phyloP scores from a whole-genome alignment of 1,140 invertebrate species.

The Acarapis woodi region DNA sequence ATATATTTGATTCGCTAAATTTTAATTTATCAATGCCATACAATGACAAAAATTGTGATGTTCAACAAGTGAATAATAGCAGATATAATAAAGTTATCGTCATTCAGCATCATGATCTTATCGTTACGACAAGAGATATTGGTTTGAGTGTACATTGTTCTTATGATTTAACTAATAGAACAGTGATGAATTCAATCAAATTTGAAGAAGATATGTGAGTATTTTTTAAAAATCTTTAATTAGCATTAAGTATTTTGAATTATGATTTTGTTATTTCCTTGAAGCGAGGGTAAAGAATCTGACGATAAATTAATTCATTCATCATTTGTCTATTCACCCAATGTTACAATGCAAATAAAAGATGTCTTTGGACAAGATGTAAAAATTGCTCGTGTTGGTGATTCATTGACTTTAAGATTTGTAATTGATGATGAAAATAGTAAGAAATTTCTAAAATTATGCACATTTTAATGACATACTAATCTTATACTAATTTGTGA shows the following conservation, averaged over 20 bases:
- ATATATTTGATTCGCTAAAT: slow-evolving; percentile 18
- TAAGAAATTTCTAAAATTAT: too few species aligned
- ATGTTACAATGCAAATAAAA: slow-evolving; percentile 70
- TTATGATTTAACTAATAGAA: slow-evolving; percentile 72
- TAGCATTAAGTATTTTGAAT: too few species aligned
- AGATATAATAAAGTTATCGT: slow-evolving; percentile 61
- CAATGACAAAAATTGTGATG: slow-evolving; percentile 14
- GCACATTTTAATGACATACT: slow-evolving; percentile 3
- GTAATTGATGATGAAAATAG: slow-evolving; percentile 56
- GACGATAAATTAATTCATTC: slow-evolving; percentile 16
- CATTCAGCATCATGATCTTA: slow-evolving; percentile 76
- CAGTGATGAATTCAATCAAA: slow-evolving; percentile 27
- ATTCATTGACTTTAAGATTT: slow-evolving; percentile 53
- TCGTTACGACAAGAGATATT: slow-evolving; percentile 70
- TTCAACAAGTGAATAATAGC: slow-evolving; percentile 12
- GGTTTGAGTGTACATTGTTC: slow-evolving; percentile 69
- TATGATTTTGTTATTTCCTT: too few species aligned
- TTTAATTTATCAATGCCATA: slow-evolving; percentile 15
- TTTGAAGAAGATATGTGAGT: too few species aligned
- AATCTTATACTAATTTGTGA: slow-evolving; percentile 23
- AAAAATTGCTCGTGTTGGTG: slow-evolving; percentile 18
- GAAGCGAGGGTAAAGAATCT: too few species aligned
- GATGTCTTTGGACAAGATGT: slow-evolving; percentile 20
- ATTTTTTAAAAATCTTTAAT: too few species aligned
- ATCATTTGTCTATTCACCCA: slow-evolving; percentile 53